phyloP scores from a whole-genome alignment of 2,888 invertebrate species.

The Nowickia ferox region DNA sequence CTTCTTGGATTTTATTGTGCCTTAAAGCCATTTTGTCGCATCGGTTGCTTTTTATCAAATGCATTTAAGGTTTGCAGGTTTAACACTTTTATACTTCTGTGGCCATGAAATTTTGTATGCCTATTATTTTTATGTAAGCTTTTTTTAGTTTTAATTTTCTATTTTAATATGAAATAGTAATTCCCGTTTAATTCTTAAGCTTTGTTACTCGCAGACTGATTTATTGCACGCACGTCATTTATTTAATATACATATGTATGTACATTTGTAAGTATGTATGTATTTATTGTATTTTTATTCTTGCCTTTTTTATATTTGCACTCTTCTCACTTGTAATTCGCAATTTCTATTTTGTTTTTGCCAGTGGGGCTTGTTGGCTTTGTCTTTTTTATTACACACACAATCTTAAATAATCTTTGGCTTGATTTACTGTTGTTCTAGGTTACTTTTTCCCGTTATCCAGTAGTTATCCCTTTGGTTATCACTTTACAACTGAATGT shows the following conservation, averaged over 20 bases:
- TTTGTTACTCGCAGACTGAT: conserved; percentile 74
- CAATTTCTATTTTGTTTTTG: conserved; percentile 13
- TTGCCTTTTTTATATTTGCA: neutral
- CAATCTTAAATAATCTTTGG: conserved; percentile 28
- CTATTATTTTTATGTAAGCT: neutral
- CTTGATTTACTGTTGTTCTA: conserved; percentile 44
- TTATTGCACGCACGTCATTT: conserved; percentile 72
- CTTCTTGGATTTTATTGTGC: conserved; percentile 1
- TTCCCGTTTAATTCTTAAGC: conserved; percentile 47
- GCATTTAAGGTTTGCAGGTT: neutral
- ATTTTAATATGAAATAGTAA: conserved; percentile 9
- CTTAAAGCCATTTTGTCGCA: conserved; percentile 34
- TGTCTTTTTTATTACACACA: conserved; percentile 8
- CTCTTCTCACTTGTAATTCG: conserved; percentile 7
- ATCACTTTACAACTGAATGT: conserved; percentile 76
- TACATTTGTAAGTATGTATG: no score
- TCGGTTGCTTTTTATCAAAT: conserved; percentile 45
- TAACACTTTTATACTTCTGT: conserved; percentile 55
- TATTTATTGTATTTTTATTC: conserved; percentile 16
- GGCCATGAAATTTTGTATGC: neutral
- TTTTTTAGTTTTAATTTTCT: conserved; percentile 15
- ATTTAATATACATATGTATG: conserved; percentile 65
- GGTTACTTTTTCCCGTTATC: conserved; percentile 74
- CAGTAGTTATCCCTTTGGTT: conserved; percentile 80
- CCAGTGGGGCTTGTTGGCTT: conserved; percentile 4